Conservation (phyloP, 2,888 invertebrate genomes). For the Scelioninae gen. 2 region DNA sequence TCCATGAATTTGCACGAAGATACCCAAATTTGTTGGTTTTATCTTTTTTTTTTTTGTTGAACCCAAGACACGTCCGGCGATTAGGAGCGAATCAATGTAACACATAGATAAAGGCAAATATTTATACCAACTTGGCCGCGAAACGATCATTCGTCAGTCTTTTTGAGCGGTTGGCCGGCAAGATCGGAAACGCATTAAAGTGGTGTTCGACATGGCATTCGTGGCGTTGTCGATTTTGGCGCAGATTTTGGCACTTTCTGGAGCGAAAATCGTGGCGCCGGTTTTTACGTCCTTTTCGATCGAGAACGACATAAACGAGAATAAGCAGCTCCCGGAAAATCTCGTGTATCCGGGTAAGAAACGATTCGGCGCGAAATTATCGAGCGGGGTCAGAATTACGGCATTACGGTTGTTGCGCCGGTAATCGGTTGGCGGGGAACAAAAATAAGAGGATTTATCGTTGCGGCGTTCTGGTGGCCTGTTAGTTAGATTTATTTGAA, state of each 20-base stretch:
- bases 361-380: constrained; percentile 50
- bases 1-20: constrained; percentile 12
- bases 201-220: constrained; percentile 10
- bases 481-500: no score
- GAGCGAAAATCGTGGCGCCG: constrained; percentile 36
- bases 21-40: constrained; percentile 4
- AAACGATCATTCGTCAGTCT: constrained; percentile 19
- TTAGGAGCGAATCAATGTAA: constrained; percentile 38
- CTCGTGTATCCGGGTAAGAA: constrained; percentile 58
- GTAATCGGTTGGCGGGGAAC: constrained; percentile 10
- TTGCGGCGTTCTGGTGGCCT: no score
- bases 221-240: no score
- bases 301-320: constrained; percentile 33
- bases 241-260: constrained; percentile 14
- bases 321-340: constrained; percentile 47
- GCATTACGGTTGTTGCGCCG: constrained; percentile 26
- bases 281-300: constrained; percentile 37
- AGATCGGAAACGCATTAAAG: constrained; percentile 19
- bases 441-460: not conserved
- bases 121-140: constrained; percentile 15
- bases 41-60: no score
- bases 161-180: constrained; percentile 19
- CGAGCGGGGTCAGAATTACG: constrained; percentile 19
- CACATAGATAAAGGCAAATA: constrained; percentile 47
- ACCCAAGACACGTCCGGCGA: constrained; percentile 33